These are phyloP conservation scores for Melanerpes aurifrons DNA, from an alignment of 2,113 vertebrate species.

Conservation along the genomic window DNA sequence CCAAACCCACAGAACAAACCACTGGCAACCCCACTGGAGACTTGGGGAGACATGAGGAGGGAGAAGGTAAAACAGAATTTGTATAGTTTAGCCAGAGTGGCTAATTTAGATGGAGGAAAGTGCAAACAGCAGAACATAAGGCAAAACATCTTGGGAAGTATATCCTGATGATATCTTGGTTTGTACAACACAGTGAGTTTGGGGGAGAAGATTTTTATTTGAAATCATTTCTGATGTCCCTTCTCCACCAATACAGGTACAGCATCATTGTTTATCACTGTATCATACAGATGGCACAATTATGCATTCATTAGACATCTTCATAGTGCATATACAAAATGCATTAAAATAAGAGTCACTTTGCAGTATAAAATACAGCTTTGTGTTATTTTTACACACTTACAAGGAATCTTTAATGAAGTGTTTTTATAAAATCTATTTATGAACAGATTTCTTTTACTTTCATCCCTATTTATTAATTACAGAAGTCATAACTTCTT, in stretches of 20 bases:
- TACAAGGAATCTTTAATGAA: neutral
- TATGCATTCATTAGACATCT: neutral
- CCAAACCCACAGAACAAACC: neutral
- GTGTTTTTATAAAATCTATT: conserved; percentile 1
- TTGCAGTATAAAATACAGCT: neutral
- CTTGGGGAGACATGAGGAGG: neutral
- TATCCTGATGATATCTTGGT: conserved; percentile 27
- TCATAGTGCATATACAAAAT: neutral
- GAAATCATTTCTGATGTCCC: neutral
- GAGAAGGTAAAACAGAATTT: conserved; percentile 16
- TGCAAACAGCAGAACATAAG: conserved; percentile 46
- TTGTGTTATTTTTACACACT: neutral
- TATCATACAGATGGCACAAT: neutral
- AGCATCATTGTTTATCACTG: neutral
- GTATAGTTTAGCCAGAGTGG: neutral
- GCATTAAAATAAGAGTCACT: neutral
- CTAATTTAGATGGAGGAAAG: conserved; percentile 15
- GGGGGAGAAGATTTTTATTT: neutral
- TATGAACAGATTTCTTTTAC: neutral
- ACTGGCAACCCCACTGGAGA: neutral
- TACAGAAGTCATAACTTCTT: neutral
- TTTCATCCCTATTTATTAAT: neutral
- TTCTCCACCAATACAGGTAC: neutral
- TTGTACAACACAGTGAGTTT: neutral
- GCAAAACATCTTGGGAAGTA: conserved; percentile 59